These are phyloP conservation scores for Euwallacea fornicatus DNA, from an alignment of 1,140 invertebrate species.

Conservation along the genomic window DNA sequence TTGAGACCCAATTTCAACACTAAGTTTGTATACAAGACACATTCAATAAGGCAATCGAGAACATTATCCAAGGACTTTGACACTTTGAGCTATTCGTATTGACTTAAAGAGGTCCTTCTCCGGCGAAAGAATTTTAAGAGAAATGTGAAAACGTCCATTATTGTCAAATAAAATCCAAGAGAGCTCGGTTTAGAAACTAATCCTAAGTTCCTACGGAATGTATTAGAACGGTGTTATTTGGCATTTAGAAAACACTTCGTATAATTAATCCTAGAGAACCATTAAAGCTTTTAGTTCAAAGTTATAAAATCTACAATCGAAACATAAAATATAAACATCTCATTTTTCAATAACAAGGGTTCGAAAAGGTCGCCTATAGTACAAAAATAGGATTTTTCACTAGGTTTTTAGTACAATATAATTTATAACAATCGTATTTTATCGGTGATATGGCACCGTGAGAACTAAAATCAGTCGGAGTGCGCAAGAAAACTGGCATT, in stretches of 20 bases:
- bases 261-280: slow-evolving; percentile 48
- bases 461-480: slow-evolving; percentile 39
- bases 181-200: not conserved
- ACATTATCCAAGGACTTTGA: too few species aligned
- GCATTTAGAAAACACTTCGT: slow-evolving; percentile 45
- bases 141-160: not conserved
- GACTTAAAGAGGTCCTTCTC: not conserved
- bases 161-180: slow-evolving; percentile 1
- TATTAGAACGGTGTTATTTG: slow-evolving; percentile 54
- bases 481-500: slow-evolving; percentile 25
- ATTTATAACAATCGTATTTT: slow-evolving; percentile 33
- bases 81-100: slow-evolving; percentile 2
- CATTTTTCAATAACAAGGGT: slow-evolving; percentile 46
- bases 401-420: slow-evolving; percentile 16
- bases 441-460: slow-evolving; percentile 31
- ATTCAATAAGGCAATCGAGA: slow-evolving; percentile 43
- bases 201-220: slow-evolving; percentile 52
- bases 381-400: slow-evolving; percentile 49
- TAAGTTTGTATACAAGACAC: slow-evolving; percentile 43
- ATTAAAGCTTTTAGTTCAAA: slow-evolving; percentile 52
- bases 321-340: slow-evolving; percentile 45
- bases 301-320: slow-evolving; percentile 46
- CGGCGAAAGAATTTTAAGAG: too few species aligned
- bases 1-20: not conserved
- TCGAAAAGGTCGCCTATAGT: slow-evolving; percentile 47